A percentile compares a stretch with the other conserved stretches of the same genome.
Evolutionary conservation across 2,797 vertebrate genomes (phyloP).

Genomic region (Epinephelus coioides): DNA sequence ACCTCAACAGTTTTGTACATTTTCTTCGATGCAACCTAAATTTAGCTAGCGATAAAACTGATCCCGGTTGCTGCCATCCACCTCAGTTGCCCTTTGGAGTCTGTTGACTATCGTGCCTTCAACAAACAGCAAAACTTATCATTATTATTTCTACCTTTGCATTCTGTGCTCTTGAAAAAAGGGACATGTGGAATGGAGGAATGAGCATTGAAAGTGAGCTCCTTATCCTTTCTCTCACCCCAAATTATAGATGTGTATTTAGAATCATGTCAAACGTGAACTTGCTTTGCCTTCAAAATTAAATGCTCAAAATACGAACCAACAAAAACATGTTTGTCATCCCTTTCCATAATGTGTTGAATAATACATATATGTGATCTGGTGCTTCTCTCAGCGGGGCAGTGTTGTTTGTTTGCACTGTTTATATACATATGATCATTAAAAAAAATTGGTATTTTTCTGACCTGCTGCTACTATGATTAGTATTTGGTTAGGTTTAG

Average conservation of each 20-base stretch:
- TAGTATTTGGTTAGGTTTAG: not conserved
- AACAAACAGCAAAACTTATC: not conserved
- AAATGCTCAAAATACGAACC: not conserved
- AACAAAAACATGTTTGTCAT: not conserved
- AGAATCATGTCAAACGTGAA: not conserved
- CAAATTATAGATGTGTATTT: not conserved
- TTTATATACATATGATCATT: too few species aligned
- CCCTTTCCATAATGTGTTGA: not conserved
- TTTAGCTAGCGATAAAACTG: not conserved
- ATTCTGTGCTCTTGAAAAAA: not conserved
- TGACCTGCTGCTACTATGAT: not conserved
- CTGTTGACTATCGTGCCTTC: not conserved
- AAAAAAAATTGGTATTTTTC: not conserved
- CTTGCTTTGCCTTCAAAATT: not conserved
- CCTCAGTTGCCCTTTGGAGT: not conserved
- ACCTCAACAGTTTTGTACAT: not conserved
- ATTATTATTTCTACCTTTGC: not conserved
- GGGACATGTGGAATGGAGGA: too few species aligned
- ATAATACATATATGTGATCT: not conserved
- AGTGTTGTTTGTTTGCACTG: too few species aligned
- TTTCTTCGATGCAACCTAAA: not conserved
- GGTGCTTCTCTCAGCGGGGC: not conserved
- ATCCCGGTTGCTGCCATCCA: not conserved
- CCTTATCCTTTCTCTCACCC: not conserved
- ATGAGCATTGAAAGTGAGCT: not conserved